Conservation (phyloP, 2,797 vertebrate species). For the Dallia pectoralis region DNA sequence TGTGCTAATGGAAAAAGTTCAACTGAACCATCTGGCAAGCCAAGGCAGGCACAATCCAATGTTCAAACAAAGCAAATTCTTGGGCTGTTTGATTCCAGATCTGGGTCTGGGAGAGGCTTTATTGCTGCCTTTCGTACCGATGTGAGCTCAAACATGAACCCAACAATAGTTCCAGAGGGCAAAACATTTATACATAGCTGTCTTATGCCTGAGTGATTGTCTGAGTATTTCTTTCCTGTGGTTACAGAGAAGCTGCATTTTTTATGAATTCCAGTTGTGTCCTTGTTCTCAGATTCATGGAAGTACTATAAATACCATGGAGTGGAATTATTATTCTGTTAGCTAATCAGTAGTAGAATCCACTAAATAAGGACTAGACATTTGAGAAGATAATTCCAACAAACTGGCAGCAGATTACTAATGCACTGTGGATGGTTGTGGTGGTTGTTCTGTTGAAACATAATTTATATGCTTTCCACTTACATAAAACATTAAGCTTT, state of each 20-base stretch:
- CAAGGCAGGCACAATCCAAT: background rate
- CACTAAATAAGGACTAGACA: background rate
- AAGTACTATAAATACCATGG: background rate
- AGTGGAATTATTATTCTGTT: background rate
- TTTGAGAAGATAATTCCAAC: too few species aligned
- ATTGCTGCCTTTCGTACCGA: background rate
- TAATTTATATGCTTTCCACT: too few species aligned
- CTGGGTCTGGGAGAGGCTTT: background rate
- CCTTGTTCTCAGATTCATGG: background rate
- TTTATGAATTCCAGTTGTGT: background rate
- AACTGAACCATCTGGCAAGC: background rate
- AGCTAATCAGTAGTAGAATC: background rate
- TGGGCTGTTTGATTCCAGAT: background rate
- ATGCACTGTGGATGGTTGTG: too few species aligned
- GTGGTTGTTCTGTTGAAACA: too few species aligned
- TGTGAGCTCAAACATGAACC: background rate
- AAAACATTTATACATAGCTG: background rate
- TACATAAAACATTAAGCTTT: too few species aligned
- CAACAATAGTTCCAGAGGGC: background rate
- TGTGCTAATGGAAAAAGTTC: background rate
- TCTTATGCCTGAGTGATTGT: background rate
- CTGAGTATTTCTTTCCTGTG: background rate
- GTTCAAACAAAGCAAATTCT: background rate
- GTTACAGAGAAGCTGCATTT: constrained; percentile 3
- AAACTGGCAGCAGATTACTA: too few species aligned